Base-by-base conservation (phyloP, 2,797 vertebrate genomes). In the Propithecus perrieri region DNA sequence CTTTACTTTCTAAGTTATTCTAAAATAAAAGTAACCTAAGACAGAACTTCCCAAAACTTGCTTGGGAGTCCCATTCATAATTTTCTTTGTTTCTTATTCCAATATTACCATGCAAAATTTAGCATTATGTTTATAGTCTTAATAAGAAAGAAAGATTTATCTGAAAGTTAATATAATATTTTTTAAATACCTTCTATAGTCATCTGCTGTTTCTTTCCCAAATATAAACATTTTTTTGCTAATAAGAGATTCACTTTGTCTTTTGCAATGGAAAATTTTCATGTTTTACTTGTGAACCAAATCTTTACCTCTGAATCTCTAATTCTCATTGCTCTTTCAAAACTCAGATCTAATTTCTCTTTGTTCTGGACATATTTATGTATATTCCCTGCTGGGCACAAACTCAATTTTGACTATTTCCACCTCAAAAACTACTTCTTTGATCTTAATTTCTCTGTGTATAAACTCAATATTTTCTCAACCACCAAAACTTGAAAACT, bases 1-100 rank as follows among this genome's bases (percentile, higher is more conserved):
- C 33, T 87, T 94, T 87, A 50, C 20, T 72, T 94, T 97, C 13
- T 59, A 95, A 86, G 35, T 86, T 63, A 78, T 84, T 91, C 33
- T 63, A 74, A 87, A 76, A 4, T 75, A n/a, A 90, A 61, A 76
- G 4, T 59, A 89, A 30, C 28, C 41, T 83, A 96, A 74, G 7
- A 35, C 35, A 95, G 13, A 80, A 85, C 24, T 50, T 95, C 26
- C 43, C 18, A 1, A 92, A 89, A 78, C 7, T 85, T 72, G 18
- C 20, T 87, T 89, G 1, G 65, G 96, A 92, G 12, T 87, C 0
- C 33, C 50, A 69, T 90, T 95, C 86, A 61, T 84, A 81, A 65
- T 75, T 79, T 87, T 91, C 12, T 86, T 38, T 91, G 15, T 65
- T 81, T 95, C n/a, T 89, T 79, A 57, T 91, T 85, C 24, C 0